Conservation (phyloP, 1,140 invertebrate genomes). For the Oreohelix idahoensis region DNA sequence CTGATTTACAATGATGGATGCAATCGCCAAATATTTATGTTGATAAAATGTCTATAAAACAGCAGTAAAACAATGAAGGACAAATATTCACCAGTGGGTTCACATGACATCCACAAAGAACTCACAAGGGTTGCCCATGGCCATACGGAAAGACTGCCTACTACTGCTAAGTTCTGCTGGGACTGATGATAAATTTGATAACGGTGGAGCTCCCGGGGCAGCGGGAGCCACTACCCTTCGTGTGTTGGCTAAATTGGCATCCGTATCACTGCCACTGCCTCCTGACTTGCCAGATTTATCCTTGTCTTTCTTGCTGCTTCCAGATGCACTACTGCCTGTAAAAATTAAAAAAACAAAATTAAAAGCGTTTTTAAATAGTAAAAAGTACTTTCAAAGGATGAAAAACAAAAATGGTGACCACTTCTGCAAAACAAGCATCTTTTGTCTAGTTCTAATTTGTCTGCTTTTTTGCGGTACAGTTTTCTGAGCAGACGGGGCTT, state of each 20-base stretch:
- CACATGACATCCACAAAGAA: slow-evolving; percentile 89
- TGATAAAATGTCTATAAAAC: not conserved
- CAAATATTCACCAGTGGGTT: not conserved
- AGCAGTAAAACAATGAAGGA: not conserved
- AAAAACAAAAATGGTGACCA: no score
- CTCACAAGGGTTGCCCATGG: slow-evolving; percentile 89
- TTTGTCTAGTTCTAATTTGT: no score
- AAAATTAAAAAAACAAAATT: no score
- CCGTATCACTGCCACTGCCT: slow-evolving; percentile 76
- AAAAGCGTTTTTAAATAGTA: no score
- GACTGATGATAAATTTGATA: slow-evolving; percentile 64
- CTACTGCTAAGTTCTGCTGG: slow-evolving; percentile 82
- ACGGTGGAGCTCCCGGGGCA: slow-evolving; percentile 37
- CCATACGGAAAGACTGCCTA: slow-evolving; percentile 87
- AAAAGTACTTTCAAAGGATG: no score
- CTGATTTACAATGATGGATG: not conserved
- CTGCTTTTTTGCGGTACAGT: no score
- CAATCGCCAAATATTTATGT: not conserved
- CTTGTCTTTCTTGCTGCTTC: slow-evolving; percentile 66
- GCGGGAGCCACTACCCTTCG: slow-evolving; percentile 73
- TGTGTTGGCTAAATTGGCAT: slow-evolving; percentile 77
- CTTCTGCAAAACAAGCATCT: no score
- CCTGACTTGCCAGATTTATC: slow-evolving; percentile 74
- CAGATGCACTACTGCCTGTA: slow-evolving; percentile 79
- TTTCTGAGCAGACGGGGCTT: no score